Percentiles rank a stretch among this genome's conserved stretches.
Conservation (phyloP, 2,888 invertebrate species). For the Platypus cylindrus region DNA sequence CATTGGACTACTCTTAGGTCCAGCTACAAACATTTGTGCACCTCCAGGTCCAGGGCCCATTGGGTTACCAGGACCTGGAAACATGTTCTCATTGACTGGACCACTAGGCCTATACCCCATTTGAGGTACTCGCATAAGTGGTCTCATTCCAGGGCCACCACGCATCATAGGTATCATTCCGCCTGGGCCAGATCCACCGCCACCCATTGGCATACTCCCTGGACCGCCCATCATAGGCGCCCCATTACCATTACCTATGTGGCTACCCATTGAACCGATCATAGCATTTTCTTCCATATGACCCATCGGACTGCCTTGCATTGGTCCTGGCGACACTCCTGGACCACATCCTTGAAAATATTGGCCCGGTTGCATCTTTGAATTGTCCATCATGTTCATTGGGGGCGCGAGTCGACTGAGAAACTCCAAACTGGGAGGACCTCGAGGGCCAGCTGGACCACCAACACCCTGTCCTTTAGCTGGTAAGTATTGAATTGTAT, state of each 20-base stretch:
- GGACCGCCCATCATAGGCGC: conserved; percentile 33
- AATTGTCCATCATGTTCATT: conserved; percentile 49
- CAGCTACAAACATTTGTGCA: conserved; percentile 46
- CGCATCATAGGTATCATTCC: conserved; percentile 33
- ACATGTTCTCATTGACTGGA: conserved; percentile 25
- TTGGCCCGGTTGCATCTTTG: conserved; percentile 59
- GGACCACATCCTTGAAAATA: conserved; percentile 57
- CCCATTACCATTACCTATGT: conserved; percentile 29
- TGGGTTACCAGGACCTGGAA: conserved; percentile 21
- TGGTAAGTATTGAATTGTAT: conserved; percentile 96
- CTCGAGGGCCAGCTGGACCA: conserved; percentile 64
- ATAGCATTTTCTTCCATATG: conserved; percentile 36
- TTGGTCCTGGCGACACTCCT: conserved; percentile 35
- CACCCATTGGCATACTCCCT: conserved; percentile 31
- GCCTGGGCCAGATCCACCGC: conserved; percentile 33
- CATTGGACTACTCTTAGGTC: conserved; percentile 45
- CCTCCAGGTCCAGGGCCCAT: conserved; percentile 10
- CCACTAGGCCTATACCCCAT: conserved; percentile 19
- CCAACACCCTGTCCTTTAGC: conserved; percentile 78
- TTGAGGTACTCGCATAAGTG: conserved; percentile 24
- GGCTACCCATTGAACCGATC: conserved; percentile 35
- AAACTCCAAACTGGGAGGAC: conserved; percentile 82
- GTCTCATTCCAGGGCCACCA: conserved; percentile 29
- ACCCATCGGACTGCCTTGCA: conserved; percentile 33
- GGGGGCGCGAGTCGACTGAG: conserved; percentile 81